Percentiles rank a stretch among this genome's conserved stretches.
phyloP scores from a whole-genome alignment of 2,113 vertebrate genomes.

The Scopus umbretta region DNA sequence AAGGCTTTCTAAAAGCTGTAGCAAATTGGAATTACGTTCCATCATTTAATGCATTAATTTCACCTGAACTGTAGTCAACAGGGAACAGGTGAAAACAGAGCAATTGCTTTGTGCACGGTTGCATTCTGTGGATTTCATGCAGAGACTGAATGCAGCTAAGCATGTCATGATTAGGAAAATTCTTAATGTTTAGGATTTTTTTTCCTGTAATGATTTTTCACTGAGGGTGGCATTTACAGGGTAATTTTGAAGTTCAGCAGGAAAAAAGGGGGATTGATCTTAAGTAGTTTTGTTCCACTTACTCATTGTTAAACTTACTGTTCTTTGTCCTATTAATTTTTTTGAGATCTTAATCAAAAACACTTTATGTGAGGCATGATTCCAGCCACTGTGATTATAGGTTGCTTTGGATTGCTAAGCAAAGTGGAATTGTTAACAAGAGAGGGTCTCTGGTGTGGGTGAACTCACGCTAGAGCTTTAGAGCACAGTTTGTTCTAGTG shows the following conservation, averaged over 20 bases:
- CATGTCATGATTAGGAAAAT: slow-evolving; percentile 8
- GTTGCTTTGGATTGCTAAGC: background rate
- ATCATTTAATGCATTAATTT: background rate
- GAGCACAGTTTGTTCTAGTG: background rate
- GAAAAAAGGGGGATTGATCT: slow-evolving; percentile 49
- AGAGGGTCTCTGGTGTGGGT: background rate
- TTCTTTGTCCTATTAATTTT: slow-evolving; percentile 37
- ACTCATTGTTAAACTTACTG: slow-evolving; percentile 49
- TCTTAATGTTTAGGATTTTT: background rate
- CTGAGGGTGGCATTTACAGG: background rate
- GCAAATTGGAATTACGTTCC: background rate
- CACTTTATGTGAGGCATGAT: background rate
- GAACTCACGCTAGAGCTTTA: background rate
- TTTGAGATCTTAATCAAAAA: slow-evolving; percentile 24
- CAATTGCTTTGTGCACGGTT: background rate
- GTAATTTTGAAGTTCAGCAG: slow-evolving; percentile 54
- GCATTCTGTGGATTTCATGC: background rate
- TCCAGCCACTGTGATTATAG: background rate
- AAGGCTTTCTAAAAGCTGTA: background rate
- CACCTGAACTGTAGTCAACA: background rate
- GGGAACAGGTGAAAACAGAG: background rate
- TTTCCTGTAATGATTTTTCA: background rate
- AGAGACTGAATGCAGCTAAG: slow-evolving; percentile 20
- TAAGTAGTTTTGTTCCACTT: slow-evolving; percentile 45
- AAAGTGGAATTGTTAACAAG: background rate